Evolutionary conservation across 2,113 vertebrate genomes (phyloP), one percentile per base, ranked within the genome.

Genomic region (Himantopus leucocephalus): DNA sequence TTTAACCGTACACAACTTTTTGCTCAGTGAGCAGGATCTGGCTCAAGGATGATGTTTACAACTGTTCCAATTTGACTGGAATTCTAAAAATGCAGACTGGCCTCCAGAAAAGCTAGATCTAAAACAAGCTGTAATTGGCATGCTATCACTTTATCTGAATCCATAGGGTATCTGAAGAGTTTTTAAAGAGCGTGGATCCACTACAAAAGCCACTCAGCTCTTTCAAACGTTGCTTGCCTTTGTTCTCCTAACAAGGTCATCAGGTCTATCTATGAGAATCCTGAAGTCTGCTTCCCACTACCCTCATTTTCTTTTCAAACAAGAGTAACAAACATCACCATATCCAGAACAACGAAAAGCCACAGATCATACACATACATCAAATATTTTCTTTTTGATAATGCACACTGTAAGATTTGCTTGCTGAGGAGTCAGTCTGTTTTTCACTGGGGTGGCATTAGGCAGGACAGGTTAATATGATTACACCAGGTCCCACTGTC

Each of bases 11-110:
- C 2, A 22, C 18, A 50, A 19, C 52, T 43, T 82, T 27, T 34
- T 80, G 53, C 75, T 92, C 71, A 45, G 39, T 23, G 29, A 93
- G 56, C 29, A 81, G 73, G 72, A 90, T 26, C 64, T 29, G 52
- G 48, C 48, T 72, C 88, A 77, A 86, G 64, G 60, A 78, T 89
- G 58, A 50, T 56, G 24, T 85, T 94, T 93, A 83, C 75, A 80
- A 39, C 35, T 53, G 17, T 56, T 81, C 30, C 53, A 76, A 26
- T 86, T 50, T 79, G n/a, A 85, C 34, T 45, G 41, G 75, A 92
- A 94, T 92, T 88, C 85, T 79, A 83, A 85, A 94, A 95, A 95
- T 79, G 63, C 45, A 85, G 62, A 85, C 45, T 76, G 59, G 45
- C 53, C 79, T 85, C 75, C 67, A 41, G 55, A 90, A 86, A 90